These are phyloP conservation scores for Eristalis arbustorum DNA, from an alignment of 2,888 invertebrate genomes.

Conservation along the genomic window DNA sequence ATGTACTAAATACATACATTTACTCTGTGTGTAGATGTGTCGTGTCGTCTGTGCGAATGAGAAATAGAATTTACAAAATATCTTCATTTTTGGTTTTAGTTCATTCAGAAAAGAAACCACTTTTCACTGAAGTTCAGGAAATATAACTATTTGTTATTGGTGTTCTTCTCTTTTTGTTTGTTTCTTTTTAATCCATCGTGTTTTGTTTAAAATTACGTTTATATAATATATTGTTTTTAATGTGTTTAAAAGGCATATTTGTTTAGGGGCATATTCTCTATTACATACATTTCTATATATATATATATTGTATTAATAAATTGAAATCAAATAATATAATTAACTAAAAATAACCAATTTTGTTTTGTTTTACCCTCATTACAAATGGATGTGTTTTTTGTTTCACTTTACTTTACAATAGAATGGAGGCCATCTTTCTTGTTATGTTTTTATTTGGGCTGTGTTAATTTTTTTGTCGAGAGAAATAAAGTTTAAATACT, in stretches of 20 bases:
- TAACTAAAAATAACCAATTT: conserved; percentile 61
- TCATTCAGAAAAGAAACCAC: conserved; percentile 58
- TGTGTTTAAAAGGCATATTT: conserved; percentile 71
- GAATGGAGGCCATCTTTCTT: conserved; percentile 19
- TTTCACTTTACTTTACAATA: conserved; percentile 17
- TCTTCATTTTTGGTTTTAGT: conserved; percentile 32
- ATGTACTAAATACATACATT: conserved; percentile 24
- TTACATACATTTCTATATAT: conserved; percentile 64
- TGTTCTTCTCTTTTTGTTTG: conserved; percentile 6
- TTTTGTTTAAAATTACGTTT: conserved; percentile 25
- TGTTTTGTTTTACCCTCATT: conserved; percentile 24
- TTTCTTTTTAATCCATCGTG: conserved; percentile 51
- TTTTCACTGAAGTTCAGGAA: conserved; percentile 31
- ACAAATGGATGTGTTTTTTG: conserved; percentile 47
- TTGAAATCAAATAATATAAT: conserved; percentile 56
- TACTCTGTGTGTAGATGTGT: conserved; percentile 2
- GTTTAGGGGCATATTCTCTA: conserved; percentile 71
- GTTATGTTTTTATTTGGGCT: not conserved
- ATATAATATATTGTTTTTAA: conserved; percentile 28
- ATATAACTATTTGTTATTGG: conserved; percentile 22
- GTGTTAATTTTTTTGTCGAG: conserved; percentile 8
- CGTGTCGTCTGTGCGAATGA: conserved; percentile 36
- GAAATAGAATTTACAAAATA: conserved; percentile 44
- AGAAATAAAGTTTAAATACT: conserved; percentile 42
- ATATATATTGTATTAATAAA: conserved; percentile 31